phyloP scores from a whole-genome alignment of 2,113 vertebrate genomes.

The Embiotoca jacksoni region DNA sequence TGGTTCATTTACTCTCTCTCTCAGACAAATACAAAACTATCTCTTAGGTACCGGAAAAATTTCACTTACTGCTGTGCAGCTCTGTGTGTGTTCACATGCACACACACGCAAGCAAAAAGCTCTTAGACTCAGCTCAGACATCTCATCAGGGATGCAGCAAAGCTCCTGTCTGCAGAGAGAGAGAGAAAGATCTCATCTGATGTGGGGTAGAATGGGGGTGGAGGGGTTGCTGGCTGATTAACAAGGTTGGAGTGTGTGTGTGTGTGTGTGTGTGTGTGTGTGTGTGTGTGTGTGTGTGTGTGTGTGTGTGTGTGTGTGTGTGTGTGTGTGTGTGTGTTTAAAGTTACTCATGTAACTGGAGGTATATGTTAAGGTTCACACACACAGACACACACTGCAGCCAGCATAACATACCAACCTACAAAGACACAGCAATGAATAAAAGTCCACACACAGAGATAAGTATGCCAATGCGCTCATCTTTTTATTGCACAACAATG shows the following conservation, averaged over 20 bases:
- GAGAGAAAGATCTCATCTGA: conserved; percentile 65
- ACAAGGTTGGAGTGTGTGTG: conserved; percentile 57
- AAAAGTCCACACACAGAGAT: conserved; percentile 60
- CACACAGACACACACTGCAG: neutral
- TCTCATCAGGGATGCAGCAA: conserved; percentile 86
- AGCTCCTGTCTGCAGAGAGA: conserved; percentile 78
- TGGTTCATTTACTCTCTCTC: conserved; percentile 65
- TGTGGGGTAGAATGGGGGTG: conserved; percentile 53
- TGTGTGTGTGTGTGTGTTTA: neutral
- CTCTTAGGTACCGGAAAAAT: conserved; percentile 54
- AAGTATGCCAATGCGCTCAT: conserved; percentile 89
- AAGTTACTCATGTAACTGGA: neutral
- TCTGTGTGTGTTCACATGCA: conserved; percentile 27
- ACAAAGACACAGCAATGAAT: conserved; percentile 43
- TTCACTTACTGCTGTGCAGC: conserved; percentile 42
- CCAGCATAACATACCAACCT: neutral
- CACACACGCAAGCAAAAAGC: conserved; percentile 53
- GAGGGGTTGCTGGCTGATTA: conserved; percentile 52
- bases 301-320: neutral
- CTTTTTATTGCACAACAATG: conserved; percentile 94
- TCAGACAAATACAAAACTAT: conserved; percentile 57
- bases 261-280: conserved; percentile 8
- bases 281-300: too few species aligned
- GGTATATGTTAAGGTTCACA: conserved; percentile 27
- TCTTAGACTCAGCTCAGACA: conserved; percentile 79